Evolutionary conservation across 2,113 vertebrate genomes (phyloP), one percentile per base, ranked within the genome.

Genomic region (Vimba vimba): DNA sequence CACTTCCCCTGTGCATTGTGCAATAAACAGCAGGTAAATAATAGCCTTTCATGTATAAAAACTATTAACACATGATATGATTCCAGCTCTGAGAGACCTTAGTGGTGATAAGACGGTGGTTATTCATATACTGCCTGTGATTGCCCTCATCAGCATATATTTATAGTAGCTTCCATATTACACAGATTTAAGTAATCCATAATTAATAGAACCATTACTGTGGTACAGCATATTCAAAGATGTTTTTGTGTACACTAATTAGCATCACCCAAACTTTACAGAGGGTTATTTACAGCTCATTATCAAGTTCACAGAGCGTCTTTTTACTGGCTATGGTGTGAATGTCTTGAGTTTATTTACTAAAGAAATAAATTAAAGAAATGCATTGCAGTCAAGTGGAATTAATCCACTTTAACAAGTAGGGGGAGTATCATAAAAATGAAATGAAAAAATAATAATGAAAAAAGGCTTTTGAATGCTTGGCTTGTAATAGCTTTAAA

Each of bases 1-100:
- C 77, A 84, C 75, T 77, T 86, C 85, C 76, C 85, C 60, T 45
- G 78, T 11, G 85, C 17, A n/a, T 36, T 27, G 47, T 43, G 69
- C 43, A 87, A 81, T 79, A 85, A 75, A 78, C 66, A 60, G 60
- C 19, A 50, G 66, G 12, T 78, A 60, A 87, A 77, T 45, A 25
- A 80, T 82, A 39, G 17, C 13, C 57, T 81, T 80, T 82, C 27
- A 69, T 15, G 59, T 39, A 47, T 47, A 66, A 25, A 9, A 9
- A 21, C n/a, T 66, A 23, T 76, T 17, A 30, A 13, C 19, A 7
- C 17, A 25, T 60, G 23, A n/a, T 74, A 33, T 60, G 60, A 13
- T 52, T 60, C 52, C 43, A 69, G 30, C 83, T 50, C 21, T 47
- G 19, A 76, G 57, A 27, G 39, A 25, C 84, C 36, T 74, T 68